phyloP scores from a whole-genome alignment of 2,113 vertebrate genomes.

The Apistogramma diplotaenia region DNA sequence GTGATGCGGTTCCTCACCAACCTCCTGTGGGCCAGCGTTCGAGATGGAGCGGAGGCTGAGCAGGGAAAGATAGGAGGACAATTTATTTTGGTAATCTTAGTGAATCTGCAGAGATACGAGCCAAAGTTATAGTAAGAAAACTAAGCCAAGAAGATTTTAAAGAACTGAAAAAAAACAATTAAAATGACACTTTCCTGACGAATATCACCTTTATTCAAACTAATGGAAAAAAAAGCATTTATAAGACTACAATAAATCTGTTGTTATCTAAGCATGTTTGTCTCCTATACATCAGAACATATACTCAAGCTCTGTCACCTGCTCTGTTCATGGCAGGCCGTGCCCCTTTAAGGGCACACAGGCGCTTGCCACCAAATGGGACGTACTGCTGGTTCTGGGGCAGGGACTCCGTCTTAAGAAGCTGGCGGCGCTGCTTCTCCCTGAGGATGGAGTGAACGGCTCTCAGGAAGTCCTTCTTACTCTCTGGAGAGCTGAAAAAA shows the following conservation, averaged over 20 bases:
- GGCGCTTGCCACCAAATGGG: slow-evolving; percentile 93
- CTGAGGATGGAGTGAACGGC: slow-evolving; percentile 90
- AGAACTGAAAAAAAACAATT: not conserved
- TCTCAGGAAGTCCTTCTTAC: slow-evolving; percentile 93
- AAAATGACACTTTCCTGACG: not conserved
- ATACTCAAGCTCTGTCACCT: slow-evolving; percentile 75
- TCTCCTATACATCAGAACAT: not conserved
- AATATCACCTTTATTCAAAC: not conserved
- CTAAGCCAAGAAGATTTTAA: not conserved
- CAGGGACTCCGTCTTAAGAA: slow-evolving; percentile 93
- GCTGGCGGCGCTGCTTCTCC: slow-evolving; percentile 91
- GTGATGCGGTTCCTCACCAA: slow-evolving; percentile 91
- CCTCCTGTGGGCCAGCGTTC: slow-evolving; percentile 83
- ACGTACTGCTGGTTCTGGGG: slow-evolving; percentile 92
- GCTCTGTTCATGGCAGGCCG: slow-evolving; percentile 89
- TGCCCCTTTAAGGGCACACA: slow-evolving; percentile 91
- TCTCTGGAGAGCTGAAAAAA: slow-evolving; percentile 84
- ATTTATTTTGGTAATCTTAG: not conserved
- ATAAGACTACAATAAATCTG: not conserved
- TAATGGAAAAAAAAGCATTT: not conserved
- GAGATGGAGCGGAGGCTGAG: slow-evolving; percentile 88
- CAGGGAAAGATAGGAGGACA: not conserved
- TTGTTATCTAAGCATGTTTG: not conserved
- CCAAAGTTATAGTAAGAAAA: not conserved
- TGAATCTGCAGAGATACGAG: not conserved